Conservation (phyloP, 2,888 invertebrate species). For the Isoperla grammatica region DNA sequence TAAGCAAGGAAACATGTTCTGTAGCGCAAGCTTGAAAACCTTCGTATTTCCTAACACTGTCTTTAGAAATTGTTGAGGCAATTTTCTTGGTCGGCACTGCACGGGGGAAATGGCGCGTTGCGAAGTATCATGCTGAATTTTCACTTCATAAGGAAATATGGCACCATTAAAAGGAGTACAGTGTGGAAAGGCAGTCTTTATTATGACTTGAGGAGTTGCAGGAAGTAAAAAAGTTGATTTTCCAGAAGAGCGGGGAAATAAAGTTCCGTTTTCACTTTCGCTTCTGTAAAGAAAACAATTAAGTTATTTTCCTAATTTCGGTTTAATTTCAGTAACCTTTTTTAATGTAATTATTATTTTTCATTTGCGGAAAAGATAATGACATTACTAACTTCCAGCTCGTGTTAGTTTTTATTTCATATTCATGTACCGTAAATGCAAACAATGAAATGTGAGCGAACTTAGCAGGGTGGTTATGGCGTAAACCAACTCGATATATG, state of each 20-base stretch:
- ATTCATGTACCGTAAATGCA: not conserved
- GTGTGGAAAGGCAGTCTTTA: constrained; percentile 4
- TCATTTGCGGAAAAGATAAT: not conserved
- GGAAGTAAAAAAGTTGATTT: constrained; percentile 7
- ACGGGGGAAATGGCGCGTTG: constrained; percentile 22
- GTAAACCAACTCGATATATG: too few relatives aligned
- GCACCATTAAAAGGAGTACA: constrained; percentile 23
- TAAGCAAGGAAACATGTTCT: too few relatives aligned
- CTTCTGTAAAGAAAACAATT: constrained; percentile 20
- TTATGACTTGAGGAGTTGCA: constrained; percentile 14
- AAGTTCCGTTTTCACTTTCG: constrained; percentile 7
- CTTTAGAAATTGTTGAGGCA: not conserved
- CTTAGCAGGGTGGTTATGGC: too few relatives aligned
- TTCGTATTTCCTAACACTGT: too few relatives aligned
- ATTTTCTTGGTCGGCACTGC: not conserved
- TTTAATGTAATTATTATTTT: constrained; percentile 14
- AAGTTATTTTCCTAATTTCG: constrained; percentile 14
- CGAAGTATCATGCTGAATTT: constrained; percentile 23
- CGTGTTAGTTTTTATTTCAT: too few relatives aligned
- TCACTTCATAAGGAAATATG: constrained; percentile 26
- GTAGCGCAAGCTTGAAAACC: too few relatives aligned
- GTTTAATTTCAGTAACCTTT: constrained; percentile 18
- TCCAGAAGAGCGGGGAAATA: constrained; percentile 1
- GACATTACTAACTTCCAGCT: constrained; percentile 3
- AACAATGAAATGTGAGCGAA: not conserved